Evolutionary conservation across 2,113 vertebrate genomes (phyloP), one percentile per base, ranked within the genome.

Genomic region (Mirounga angustirostris): DNA sequence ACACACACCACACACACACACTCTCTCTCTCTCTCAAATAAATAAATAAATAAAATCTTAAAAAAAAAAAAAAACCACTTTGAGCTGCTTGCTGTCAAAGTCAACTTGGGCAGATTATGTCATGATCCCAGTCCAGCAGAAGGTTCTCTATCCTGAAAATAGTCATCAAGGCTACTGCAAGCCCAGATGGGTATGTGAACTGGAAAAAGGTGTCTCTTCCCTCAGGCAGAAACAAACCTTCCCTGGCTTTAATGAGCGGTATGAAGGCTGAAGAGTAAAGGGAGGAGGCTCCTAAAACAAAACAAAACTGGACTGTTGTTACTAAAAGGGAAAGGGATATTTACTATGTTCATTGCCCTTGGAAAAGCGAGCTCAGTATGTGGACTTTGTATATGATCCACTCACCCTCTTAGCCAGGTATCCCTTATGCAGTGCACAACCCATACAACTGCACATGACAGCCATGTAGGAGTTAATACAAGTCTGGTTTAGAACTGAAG

Each of bases 401-500:
- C 54, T 58, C 22, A 26, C 12, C 28, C 71, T 58, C n/a, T 18
- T 19, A 69, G 13, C 33, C 22, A 89, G 52, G 15, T 1, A 50
- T n/a, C 59, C 26, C 26, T 78, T 59, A 52, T 0, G 21, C 50
- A 76, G 63, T 18, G 8, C 9, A 74, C 36, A 50, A 22, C 71
- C 40, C 52, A 19, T 14, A 26, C 52, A 81, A 36, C 56, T 1
- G 19, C 12, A 59, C 14, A 7, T 50, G 81, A 50, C 69, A 67
- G 84, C 84, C 93, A 40, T 1, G 30, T 0, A 73, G 52, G 63
- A 73, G 40, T 85, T 73, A 88, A 76, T 58, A 61, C 14, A 59
- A 81, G 63, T 87, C 79, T 83, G 74, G 14, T 33, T 96, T 67
- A 91, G 80, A 92, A 85, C 28, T 19, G 11, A 79, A 82, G 74